phyloP scores from a whole-genome alignment of 2,113 vertebrate genomes.

The Platycercus adscitus region DNA sequence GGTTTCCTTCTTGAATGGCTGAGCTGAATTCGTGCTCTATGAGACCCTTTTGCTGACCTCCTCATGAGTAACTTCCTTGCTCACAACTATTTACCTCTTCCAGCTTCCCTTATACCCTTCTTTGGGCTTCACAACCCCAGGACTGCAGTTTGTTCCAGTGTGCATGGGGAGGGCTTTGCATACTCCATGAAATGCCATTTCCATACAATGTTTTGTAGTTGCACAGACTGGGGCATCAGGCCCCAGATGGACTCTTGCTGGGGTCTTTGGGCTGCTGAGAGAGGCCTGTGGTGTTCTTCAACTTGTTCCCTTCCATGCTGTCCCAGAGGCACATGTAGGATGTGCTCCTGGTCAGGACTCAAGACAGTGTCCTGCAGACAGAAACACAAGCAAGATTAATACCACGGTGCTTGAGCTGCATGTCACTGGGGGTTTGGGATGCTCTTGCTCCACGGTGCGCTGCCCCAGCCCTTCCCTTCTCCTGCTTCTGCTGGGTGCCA shows the following conservation, averaged over 20 bases:
- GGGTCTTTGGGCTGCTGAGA: background rate
- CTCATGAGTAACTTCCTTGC: background rate
- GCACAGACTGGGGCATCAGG: background rate
- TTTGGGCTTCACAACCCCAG: background rate
- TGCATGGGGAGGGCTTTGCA: background rate
- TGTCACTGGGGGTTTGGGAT: background rate
- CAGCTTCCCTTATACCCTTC: background rate
- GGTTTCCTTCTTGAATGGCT: background rate
- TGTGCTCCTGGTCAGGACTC: background rate
- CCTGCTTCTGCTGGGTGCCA: background rate
- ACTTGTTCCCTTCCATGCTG: accelerated
- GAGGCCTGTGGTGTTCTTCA: background rate
- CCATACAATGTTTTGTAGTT: accelerated
- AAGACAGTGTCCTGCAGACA: background rate
- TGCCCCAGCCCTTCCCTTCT: background rate
- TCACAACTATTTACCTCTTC: background rate
- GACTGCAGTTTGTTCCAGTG: background rate
- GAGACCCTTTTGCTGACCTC: background rate
- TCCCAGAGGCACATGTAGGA: background rate
- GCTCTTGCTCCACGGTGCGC: background rate
- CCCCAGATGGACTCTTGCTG: background rate
- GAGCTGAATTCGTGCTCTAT: background rate
- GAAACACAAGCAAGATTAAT: background rate
- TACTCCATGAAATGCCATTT: background rate
- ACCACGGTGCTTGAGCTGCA: accelerated